A percentile compares a stretch with the other conserved stretches of the same genome.
Conservation (phyloP, 2,888 invertebrate genomes). For the Aspidapion aeneum region DNA sequence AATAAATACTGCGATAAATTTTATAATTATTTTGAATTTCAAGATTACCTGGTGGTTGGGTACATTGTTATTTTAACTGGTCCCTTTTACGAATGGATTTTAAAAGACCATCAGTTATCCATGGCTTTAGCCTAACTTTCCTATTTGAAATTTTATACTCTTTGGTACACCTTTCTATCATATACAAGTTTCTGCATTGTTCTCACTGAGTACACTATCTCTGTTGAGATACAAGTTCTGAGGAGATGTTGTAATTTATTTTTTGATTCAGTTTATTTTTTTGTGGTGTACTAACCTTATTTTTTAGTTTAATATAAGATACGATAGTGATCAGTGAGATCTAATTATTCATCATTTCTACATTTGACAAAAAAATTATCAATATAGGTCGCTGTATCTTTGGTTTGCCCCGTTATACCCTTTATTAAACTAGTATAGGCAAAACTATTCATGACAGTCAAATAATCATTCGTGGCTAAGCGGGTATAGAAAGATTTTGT, state of each 20-base stretch:
- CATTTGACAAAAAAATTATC: constrained; percentile 17
- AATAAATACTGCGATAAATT: background rate
- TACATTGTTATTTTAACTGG: background rate
- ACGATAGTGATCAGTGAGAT: constrained; percentile 1
- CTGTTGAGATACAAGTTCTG: background rate
- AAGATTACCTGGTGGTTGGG: background rate
- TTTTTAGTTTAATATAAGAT: background rate
- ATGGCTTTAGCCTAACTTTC: background rate
- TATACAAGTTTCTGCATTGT: background rate
- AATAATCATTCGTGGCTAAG: constrained; percentile 15
- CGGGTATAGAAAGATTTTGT: no score
- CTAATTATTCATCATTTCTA: constrained; percentile 1
- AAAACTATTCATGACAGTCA: constrained; percentile 12
- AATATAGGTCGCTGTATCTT: constrained; percentile 7
- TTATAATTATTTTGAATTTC: background rate
- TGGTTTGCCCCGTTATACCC: constrained; percentile 10
- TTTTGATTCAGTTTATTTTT: background rate
- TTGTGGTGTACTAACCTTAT: background rate
- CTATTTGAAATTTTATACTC: background rate
- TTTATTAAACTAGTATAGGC: constrained; percentile 16
- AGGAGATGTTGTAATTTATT: background rate
- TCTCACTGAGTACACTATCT: background rate
- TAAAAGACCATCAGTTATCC: background rate
- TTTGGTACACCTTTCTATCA: background rate
- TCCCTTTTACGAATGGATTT: background rate